Base-by-base conservation (phyloP, 2,888 invertebrate species). In the Cremastinae sp. region DNA sequence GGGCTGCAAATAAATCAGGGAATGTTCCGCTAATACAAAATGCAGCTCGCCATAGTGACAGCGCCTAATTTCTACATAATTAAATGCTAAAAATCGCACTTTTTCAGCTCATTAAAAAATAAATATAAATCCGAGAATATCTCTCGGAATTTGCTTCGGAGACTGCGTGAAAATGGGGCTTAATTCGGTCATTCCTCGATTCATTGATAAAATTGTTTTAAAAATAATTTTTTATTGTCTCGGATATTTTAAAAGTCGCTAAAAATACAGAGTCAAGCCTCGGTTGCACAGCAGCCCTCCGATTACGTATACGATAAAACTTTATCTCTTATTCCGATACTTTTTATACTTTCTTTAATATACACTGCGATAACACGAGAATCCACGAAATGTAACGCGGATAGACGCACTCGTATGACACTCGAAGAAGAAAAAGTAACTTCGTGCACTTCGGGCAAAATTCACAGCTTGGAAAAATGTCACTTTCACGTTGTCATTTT, bases 151-250 rank as follows among this genome's bases (percentile, higher is more conserved):
- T 8, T 2, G 4, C 8, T 10, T 14, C n/a, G 20, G 10, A 16
- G 51, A 39, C 72, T 72, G 72, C 72, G 72, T 75, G 72, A 45
- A 72, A 75, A 75, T 62, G 56, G 68, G 75, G 72, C 75, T 58
- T 66, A 10, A 1, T 18, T 28, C 14, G n/a, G 28, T 22, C 3
- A 10, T 62, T 18, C 12, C 22, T n/a, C 14, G 20, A 53, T 35
- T 9, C 5, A 39, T 51, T 22, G 20, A 4, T 16, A n/a, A 53
- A 64, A 12, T 51, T 10, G 51, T 64, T 22, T 20, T 18, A 39
- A 35, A 16, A 1, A 14, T 41, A 3, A 22, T 43, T 10, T 12
- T 43, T 41, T 58, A n/a, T 39, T 16, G 2, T 10, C 9, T 28
- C 35, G 10, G n/a, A 56, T 56, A 3, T 10, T 9, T 14, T n/a